These are phyloP conservation scores for Microhierax caerulescens DNA, from an alignment of 2,797 vertebrate species.

Conservation along the genomic window DNA sequence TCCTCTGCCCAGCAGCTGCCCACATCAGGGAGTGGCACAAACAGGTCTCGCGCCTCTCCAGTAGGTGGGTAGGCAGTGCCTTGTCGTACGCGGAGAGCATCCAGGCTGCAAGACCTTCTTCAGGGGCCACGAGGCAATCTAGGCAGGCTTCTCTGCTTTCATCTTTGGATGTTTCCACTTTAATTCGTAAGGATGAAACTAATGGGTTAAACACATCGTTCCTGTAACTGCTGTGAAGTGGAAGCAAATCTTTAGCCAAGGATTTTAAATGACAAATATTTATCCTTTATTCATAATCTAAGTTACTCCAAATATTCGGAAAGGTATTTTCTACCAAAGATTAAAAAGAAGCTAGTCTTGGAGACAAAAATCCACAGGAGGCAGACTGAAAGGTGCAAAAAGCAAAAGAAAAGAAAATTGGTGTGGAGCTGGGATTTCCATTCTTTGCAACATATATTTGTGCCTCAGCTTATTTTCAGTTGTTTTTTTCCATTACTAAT, in stretches of 20 bases:
- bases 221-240: background rate
- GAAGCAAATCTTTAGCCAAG: background rate
- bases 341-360: background rate
- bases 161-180: background rate
- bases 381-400: background rate
- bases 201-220: background rate
- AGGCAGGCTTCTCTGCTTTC: background rate
- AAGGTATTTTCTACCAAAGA: background rate
- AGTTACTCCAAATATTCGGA: background rate
- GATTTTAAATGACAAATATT: background rate
- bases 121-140: background rate
- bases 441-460: background rate
- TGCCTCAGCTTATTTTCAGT: background rate
- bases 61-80: rapidly evolving
- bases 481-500: background rate
- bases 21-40: background rate
- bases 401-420: background rate
- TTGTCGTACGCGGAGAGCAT: background rate
- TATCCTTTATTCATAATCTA: background rate
- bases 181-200: background rate
- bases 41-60: background rate
- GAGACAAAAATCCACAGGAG: background rate
- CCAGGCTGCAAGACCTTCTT: background rate
- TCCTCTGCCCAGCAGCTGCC: background rate
- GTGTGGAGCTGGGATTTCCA: rapidly evolving